Base-by-base conservation (phyloP, 2,113 vertebrate species). In the Pogonocichla stellata region DNA sequence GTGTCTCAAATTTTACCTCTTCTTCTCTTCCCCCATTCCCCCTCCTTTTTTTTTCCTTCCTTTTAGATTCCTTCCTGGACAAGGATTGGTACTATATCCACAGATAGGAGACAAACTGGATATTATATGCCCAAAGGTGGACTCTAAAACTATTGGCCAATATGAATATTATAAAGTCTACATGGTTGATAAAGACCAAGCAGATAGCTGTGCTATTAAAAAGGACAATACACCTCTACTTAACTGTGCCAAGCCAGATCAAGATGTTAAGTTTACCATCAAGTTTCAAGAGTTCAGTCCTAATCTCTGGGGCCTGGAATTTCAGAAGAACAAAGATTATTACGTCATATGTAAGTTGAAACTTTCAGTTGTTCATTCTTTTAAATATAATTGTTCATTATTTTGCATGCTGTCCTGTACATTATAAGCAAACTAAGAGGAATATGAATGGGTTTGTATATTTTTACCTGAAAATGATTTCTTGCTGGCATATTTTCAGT, bases 261-360 rank as follows among this genome's bases (percentile, higher is more conserved):
- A 99, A 98, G 99, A 99, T 69, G 99, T 99, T 95, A 99, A 99
- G 96, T 99, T 99, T 98, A 99, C 99, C 74, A 99, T 99, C 97
- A 99, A 99, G 98, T 99, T 99, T 97, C 99, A 99, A 97, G 99
- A 99, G 97, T 99, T 99, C 98, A 99, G 99, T 97, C 99, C 99
- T 88, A 99, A 99, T 90, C 98, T 99, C 31, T 99, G 99, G 99
- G 99, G 99, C 54, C 97, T 99, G 96, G 99, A 99, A 98, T 99
- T 99, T 98, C 98, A 99, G 98, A 99, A 98, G 97, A 99, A 99
- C 91, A 99, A 97, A 96, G 99, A 99, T 97, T 99, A 99, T 98
- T 99, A 99, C 98, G 99, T 99, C 97, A 99, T 99, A 98, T 99
- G 99, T 99, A 98, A 99, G 99, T 99, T 98, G 77, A 92, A 95